Evolutionary conservation across 2,797 vertebrate species (phyloP).

Genomic region (Semaprochilodus insignis): DNA sequence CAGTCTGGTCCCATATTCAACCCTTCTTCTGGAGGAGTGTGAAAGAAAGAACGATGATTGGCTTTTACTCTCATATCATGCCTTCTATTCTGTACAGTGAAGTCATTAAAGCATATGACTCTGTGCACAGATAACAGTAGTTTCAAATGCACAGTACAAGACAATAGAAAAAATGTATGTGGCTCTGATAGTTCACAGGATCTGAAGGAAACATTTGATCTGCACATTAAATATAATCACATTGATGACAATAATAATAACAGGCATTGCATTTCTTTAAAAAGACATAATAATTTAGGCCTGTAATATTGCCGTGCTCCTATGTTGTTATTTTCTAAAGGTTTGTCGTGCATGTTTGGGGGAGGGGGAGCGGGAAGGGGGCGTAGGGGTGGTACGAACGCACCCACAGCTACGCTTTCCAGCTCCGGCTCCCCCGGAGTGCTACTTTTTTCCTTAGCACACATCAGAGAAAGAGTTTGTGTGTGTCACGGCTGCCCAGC

Average conservation of each 20-base stretch:
- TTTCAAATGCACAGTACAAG: neutral
- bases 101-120: neutral
- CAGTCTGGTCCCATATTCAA: neutral
- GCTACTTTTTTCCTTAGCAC: slow-evolving; percentile 60
- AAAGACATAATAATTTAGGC: neutral
- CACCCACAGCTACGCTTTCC: slow-evolving; percentile 42
- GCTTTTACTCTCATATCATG: neutral
- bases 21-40: neutral
- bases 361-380: slow-evolving; percentile 19
- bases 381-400: slow-evolving; percentile 1
- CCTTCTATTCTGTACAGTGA: neutral
- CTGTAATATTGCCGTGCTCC: neutral
- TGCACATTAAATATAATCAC: neutral
- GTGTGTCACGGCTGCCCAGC: slow-evolving; percentile 63
- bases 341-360: slow-evolving; percentile 27
- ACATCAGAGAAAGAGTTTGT: slow-evolving; percentile 56
- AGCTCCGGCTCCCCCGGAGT: slow-evolving; percentile 48
- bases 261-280: neutral
- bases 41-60: neutral
- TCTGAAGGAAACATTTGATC: neutral
- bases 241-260: neutral
- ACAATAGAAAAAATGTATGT: neutral
- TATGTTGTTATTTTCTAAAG: neutral
- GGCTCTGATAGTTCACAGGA: neutral
- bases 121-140: neutral